Evolutionary conservation across 2,113 vertebrate species (phyloP).

Genomic region (Mesitornis unicolor): DNA sequence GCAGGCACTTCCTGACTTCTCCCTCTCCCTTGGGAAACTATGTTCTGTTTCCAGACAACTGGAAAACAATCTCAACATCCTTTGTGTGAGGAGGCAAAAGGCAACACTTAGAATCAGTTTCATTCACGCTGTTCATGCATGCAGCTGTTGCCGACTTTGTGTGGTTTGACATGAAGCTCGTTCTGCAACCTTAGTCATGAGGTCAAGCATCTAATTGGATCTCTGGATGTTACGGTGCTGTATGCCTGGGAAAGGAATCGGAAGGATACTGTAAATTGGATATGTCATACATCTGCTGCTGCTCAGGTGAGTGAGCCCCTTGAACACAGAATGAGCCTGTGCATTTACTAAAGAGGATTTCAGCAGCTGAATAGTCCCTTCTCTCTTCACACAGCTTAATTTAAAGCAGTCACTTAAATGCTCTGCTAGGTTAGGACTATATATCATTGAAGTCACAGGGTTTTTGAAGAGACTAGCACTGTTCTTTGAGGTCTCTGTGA

Average conservation of each 20-base stretch:
- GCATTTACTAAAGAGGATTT: neutral
- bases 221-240: neutral
- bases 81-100: neutral
- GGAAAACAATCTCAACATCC: neutral
- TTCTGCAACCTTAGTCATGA: neutral
- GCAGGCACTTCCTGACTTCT: neutral
- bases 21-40: neutral
- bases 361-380: neutral
- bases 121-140: neutral
- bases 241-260: neutral
- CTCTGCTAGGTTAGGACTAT: neutral
- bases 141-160: accelerated
- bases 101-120: neutral
- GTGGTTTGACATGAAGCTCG: neutral
- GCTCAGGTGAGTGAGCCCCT: neutral
- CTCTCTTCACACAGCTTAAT: neutral
- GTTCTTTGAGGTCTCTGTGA: neutral
- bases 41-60: neutral
- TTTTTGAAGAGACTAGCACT: neutral
- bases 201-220: neutral
- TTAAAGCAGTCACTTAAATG: neutral
- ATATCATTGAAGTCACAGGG: neutral
- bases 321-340: neutral
- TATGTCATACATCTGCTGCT: neutral
- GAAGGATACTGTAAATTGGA: neutral